These are phyloP conservation scores for Halcyon senegalensis DNA, from an alignment of 2,113 vertebrate species.

Conservation along the genomic window DNA sequence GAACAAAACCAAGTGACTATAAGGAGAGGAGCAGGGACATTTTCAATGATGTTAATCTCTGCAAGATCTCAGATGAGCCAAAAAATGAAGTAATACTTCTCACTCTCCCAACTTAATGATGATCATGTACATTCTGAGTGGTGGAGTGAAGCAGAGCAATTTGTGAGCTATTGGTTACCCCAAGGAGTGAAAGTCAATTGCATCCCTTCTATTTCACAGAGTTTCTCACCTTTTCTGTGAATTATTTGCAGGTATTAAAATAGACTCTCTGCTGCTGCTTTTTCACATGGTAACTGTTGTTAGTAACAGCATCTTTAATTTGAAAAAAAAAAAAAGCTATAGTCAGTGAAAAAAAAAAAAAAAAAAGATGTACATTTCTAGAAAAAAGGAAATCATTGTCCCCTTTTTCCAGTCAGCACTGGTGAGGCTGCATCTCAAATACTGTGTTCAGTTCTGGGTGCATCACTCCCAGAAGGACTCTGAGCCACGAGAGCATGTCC, in stretches of 20 bases:
- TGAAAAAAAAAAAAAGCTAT: neutral
- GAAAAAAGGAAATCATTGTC: neutral
- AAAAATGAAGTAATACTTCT: slow-evolving; percentile 34
- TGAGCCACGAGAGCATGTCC: no score
- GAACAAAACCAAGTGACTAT: neutral
- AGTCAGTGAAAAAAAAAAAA: neutral
- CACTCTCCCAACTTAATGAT: neutral
- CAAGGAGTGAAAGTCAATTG: slow-evolving; percentile 25
- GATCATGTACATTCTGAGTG: neutral
- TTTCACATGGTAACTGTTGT: neutral
- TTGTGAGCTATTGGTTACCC: slow-evolving; percentile 12
- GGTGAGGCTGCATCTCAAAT: no score
- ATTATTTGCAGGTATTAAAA: neutral
- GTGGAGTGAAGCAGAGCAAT: slow-evolving; percentile 27
- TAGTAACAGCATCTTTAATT: neutral
- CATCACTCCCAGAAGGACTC: no score
- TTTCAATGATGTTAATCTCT: slow-evolving; percentile 5
- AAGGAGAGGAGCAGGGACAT: neutral
- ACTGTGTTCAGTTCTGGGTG: no score
- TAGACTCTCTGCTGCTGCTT: neutral
- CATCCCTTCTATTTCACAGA: neutral
- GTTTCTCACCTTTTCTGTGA: neutral
- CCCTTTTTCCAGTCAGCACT: neutral
- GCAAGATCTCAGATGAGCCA: neutral
- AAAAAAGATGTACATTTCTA: neutral